phyloP scores from a whole-genome alignment of 2,888 invertebrate genomes.

The Hylaea fasciaria region DNA sequence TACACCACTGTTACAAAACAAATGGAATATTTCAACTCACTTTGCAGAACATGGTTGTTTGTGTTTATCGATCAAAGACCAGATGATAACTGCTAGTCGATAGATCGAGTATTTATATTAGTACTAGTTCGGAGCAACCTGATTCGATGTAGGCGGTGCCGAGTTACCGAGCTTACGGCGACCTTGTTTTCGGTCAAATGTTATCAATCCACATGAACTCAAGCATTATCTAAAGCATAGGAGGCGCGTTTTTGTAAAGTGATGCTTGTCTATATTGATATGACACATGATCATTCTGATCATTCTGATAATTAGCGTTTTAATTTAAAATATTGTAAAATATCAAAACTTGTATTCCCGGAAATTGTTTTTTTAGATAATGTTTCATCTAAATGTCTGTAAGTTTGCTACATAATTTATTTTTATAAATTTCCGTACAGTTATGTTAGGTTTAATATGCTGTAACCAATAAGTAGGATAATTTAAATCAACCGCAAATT shows the following conservation, averaged over 20 bases:
- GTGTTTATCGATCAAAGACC: constrained; percentile 43
- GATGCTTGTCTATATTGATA: not conserved
- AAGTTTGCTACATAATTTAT: no score
- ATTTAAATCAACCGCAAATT: no score
- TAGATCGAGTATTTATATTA: constrained; percentile 42
- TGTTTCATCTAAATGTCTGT: no score
- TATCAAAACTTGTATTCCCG: no score
- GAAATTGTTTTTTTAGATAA: no score
- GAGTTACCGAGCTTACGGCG: constrained; percentile 28
- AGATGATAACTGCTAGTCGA: constrained; percentile 38
- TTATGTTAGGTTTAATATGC: no score
- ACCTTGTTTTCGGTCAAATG: constrained; percentile 38
- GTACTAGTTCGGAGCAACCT: constrained; percentile 24
- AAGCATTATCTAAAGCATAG: constrained; percentile 9
- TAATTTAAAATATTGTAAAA: no score
- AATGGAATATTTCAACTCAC: constrained; percentile 53
- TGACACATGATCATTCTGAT: not conserved
- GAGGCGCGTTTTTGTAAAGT: not conserved
- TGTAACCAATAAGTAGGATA: no score
- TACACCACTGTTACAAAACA: no score
- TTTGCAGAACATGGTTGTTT: constrained; percentile 55
- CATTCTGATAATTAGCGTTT: no score
- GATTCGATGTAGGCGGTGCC: constrained; percentile 31
- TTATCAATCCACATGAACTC: constrained; percentile 5
- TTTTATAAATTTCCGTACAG: no score